Percentiles rank a stretch among this genome's conserved stretches.
These are phyloP conservation scores for Hypothenemus hampei DNA, from an alignment of 1,140 invertebrate genomes.

Conservation along the genomic window DNA sequence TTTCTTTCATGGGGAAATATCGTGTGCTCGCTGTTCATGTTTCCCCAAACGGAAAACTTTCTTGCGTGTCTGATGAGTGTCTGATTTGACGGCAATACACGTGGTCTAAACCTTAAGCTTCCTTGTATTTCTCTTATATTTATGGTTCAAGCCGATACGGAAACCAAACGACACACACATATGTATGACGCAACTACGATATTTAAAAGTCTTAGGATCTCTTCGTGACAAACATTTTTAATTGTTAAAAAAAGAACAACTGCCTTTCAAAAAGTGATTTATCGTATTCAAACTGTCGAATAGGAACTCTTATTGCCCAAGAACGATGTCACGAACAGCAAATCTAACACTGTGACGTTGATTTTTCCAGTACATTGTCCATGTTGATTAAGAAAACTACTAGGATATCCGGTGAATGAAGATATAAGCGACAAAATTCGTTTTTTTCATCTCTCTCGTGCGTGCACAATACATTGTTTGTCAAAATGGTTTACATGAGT, in stretches of 20 bases:
- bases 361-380: constrained; percentile 23
- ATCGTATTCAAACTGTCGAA: too few species aligned
- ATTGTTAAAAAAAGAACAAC: too few species aligned
- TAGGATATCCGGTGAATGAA: constrained; percentile 10
- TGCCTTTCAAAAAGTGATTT: too few species aligned
- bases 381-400: constrained; percentile 22
- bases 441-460: neutral
- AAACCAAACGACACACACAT: too few species aligned
- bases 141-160: too few species aligned
- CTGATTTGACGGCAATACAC: constrained; percentile 23
- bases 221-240: too few species aligned
- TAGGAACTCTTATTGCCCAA: too few species aligned
- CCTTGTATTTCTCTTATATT: constrained; percentile 18
- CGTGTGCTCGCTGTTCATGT: constrained; percentile 18
- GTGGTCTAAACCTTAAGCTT: constrained; percentile 20
- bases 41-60: constrained; percentile 10
- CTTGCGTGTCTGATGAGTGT: constrained; percentile 23
- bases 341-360: constrained; percentile 20
- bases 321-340: too few species aligned
- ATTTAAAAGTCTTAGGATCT: too few species aligned
- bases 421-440: neutral
- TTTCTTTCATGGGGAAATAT: constrained; percentile 12
- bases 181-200: too few species aligned
- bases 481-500: constrained; percentile 15
- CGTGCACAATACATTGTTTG: constrained; percentile 12